These are phyloP conservation scores for Sesamia nonagrioides DNA, from an alignment of 1,140 invertebrate genomes.

Conservation along the genomic window DNA sequence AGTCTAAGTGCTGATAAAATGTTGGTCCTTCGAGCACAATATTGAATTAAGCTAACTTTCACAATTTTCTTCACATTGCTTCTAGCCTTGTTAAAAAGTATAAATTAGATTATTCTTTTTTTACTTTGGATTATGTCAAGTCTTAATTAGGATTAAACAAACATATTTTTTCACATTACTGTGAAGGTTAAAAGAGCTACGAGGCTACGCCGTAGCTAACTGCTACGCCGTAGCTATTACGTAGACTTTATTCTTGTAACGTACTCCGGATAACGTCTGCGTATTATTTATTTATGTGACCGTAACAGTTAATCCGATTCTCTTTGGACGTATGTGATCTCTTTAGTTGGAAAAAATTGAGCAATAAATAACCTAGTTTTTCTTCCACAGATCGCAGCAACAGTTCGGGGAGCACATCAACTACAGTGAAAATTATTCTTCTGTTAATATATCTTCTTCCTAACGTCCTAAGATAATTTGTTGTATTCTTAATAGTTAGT, in stretches of 20 bases:
- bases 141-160: no score
- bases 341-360: no score
- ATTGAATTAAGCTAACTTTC: constrained; percentile 29
- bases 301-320: no score
- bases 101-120: constrained; percentile 13
- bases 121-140: background rate
- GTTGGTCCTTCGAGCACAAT: constrained; percentile 25
- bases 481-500: constrained; percentile 57
- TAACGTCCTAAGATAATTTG: constrained; percentile 60
- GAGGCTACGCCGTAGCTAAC: background rate
- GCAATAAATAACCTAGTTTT: background rate
- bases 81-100: background rate
- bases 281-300: no score
- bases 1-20: constrained; percentile 29
- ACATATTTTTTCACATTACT: no score
- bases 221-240: background rate
- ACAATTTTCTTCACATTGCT: background rate
- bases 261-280: no score
- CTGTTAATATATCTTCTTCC: constrained; percentile 53
- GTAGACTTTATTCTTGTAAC: background rate
- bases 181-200: background rate
- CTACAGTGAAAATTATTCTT: constrained; percentile 44
- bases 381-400: constrained; percentile 55
- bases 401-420: constrained; percentile 23
- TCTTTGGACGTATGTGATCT: no score